Percentiles rank a stretch among this genome's conserved stretches.
Conservation (phyloP, 2,797 vertebrate genomes). For the Alca torda region DNA sequence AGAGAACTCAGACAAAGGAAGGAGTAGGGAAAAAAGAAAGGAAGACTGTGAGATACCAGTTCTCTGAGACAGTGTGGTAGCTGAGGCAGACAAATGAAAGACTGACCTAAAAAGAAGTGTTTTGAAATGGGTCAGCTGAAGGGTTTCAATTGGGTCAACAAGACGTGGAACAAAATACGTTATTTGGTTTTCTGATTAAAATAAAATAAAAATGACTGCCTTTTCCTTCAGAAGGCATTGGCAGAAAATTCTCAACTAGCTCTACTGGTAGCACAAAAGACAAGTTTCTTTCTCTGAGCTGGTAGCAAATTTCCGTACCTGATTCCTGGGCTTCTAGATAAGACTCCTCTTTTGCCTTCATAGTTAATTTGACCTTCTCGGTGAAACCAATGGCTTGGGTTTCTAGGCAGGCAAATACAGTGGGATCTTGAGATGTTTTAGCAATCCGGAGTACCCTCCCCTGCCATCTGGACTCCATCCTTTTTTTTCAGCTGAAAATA, state of each 20-base stretch:
- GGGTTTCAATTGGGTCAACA: neutral
- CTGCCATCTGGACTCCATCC: neutral
- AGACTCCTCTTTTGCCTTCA: neutral
- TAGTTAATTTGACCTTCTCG: neutral
- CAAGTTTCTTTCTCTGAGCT: neutral
- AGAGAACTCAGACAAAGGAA: neutral
- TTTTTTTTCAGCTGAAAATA: neutral
- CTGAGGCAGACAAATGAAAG: neutral
- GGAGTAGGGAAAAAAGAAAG: neutral
- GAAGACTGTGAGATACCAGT: neutral
- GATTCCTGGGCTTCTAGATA: neutral
- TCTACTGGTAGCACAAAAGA: neutral
- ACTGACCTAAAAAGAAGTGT: slow-evolving; percentile 5
- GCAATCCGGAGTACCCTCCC: neutral
- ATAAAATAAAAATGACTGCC: neutral
- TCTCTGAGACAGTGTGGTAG: neutral
- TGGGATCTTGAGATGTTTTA: neutral
- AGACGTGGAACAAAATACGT: neutral
- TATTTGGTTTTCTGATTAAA: neutral
- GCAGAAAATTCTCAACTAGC: neutral
- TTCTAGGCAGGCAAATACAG: neutral
- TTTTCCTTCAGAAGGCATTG: neutral
- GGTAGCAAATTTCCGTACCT: neutral
- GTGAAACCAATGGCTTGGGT: neutral
- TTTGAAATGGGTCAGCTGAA: slow-evolving; percentile 1